Conservation (phyloP, 2,797 vertebrate genomes). For the Alcedo quadribrachys region DNA sequence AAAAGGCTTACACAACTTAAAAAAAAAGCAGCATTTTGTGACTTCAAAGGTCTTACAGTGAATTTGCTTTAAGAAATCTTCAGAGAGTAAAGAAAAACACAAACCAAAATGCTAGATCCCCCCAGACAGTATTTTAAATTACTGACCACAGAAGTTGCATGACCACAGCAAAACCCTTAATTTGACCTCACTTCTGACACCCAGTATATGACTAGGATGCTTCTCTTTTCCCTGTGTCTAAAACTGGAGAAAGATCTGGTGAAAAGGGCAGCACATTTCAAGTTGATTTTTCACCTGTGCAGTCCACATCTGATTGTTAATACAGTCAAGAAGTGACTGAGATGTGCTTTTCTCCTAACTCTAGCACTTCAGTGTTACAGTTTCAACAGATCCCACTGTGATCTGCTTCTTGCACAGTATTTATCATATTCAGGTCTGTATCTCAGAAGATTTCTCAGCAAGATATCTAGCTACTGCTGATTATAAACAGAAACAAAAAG, state of each 20-base stretch:
- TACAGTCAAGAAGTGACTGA: background rate
- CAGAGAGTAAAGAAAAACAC: slow-evolving; percentile 36
- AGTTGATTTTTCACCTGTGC: slow-evolving; percentile 6
- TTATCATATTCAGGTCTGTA: background rate
- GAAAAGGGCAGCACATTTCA: slow-evolving; percentile 27
- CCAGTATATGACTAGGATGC: background rate
- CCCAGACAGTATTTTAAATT: background rate
- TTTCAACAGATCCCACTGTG: background rate
- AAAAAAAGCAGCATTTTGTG: slow-evolving; percentile 54
- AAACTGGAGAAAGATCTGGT: background rate
- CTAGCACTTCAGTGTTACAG: background rate
- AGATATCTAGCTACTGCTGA: background rate
- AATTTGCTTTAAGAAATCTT: slow-evolving; percentile 61
- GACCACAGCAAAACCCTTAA: slow-evolving; percentile 43
- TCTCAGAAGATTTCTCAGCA: background rate
- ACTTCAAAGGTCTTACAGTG: slow-evolving; percentile 64
- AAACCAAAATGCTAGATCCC: slow-evolving; percentile 26
- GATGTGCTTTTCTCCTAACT: background rate
- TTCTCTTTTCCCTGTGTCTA: background rate
- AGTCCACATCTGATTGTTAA: background rate
- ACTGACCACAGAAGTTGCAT: background rate
- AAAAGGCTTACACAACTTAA: slow-evolving; percentile 65
- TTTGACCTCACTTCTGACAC: background rate
- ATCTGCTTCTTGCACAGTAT: background rate
- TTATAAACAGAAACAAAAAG: background rate